A percentile compares a stretch with the other conserved stretches of the same genome.
phyloP scores from a whole-genome alignment of 2,113 vertebrate genomes.

The Muntiacus reevesi region DNA sequence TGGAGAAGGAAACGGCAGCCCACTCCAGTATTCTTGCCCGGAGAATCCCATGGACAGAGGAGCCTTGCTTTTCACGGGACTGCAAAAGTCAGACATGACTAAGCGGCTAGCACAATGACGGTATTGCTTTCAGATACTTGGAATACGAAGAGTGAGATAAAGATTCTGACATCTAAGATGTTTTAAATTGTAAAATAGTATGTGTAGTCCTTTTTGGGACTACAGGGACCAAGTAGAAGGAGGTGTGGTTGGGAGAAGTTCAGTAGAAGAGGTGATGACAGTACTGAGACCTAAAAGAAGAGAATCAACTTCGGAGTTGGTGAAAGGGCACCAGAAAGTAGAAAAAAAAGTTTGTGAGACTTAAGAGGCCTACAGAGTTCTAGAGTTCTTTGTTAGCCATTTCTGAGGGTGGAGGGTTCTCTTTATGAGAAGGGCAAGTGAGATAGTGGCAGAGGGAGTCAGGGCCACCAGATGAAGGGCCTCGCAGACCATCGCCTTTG shows the following conservation, averaged over 20 bases:
- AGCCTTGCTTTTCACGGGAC: not conserved
- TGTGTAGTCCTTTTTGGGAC: not conserved
- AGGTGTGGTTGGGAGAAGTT: not conserved
- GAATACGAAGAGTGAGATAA: not conserved
- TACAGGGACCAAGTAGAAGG: not conserved
- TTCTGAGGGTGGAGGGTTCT: not conserved
- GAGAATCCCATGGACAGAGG: not conserved
- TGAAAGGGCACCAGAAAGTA: not conserved
- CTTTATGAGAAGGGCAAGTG: not conserved
- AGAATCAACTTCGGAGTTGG: not conserved
- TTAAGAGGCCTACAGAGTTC: not conserved
- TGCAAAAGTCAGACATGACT: not conserved
- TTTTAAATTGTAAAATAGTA: not conserved
- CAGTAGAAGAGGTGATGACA: not conserved
- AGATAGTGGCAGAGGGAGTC: not conserved
- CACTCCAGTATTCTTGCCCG: not conserved
- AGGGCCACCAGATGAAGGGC: not conserved
- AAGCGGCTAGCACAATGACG: not conserved
- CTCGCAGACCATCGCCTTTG: not conserved
- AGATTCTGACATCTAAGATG: not conserved
- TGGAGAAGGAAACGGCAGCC: not conserved
- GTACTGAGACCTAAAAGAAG: not conserved
- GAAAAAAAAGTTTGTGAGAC: not conserved
- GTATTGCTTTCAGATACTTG: not conserved
- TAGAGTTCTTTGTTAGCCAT: not conserved